phyloP scores from a whole-genome alignment of 2,888 invertebrate genomes.

The Hirtodrosophila confusa region DNA sequence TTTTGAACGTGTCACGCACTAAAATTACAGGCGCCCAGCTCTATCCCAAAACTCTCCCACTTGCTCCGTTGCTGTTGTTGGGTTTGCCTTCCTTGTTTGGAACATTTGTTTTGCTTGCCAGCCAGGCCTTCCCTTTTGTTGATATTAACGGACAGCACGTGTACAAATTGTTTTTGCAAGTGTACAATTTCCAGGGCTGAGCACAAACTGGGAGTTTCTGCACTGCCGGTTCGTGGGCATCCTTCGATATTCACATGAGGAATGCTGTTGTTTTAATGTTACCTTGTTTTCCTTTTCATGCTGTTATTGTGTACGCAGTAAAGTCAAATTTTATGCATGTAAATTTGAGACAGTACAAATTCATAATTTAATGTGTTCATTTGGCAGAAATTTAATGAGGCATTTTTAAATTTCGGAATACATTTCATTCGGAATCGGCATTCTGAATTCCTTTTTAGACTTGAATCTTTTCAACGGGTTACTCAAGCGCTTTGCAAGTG shows the following conservation, averaged over 20 bases:
- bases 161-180: slow-evolving; percentile 61
- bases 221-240: neutral
- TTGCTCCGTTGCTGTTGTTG: slow-evolving; percentile 24
- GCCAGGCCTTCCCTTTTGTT: slow-evolving; percentile 41
- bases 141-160: slow-evolving; percentile 49
- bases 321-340: too few relatives aligned
- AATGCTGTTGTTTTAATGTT: slow-evolving; percentile 1
- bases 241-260: neutral
- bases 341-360: too few relatives aligned
- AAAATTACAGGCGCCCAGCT: too few relatives aligned
- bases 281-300: neutral
- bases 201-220: too few relatives aligned
- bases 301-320: neutral
- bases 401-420: too few relatives aligned
- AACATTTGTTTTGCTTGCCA: slow-evolving; percentile 49
- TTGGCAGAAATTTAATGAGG: too few relatives aligned
- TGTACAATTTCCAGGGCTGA: slow-evolving; percentile 62
- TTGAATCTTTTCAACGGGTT: too few relatives aligned
- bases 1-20: too few relatives aligned
- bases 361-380: too few relatives aligned
- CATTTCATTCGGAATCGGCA: too few relatives aligned
- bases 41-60: slow-evolving; percentile 3
- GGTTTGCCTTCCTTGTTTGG: slow-evolving; percentile 33
- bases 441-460: too few relatives aligned
- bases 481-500: too few relatives aligned